Evolutionary conservation across 2,797 vertebrate genomes (phyloP).

Genomic region (Uromys caudimaculatus): DNA sequence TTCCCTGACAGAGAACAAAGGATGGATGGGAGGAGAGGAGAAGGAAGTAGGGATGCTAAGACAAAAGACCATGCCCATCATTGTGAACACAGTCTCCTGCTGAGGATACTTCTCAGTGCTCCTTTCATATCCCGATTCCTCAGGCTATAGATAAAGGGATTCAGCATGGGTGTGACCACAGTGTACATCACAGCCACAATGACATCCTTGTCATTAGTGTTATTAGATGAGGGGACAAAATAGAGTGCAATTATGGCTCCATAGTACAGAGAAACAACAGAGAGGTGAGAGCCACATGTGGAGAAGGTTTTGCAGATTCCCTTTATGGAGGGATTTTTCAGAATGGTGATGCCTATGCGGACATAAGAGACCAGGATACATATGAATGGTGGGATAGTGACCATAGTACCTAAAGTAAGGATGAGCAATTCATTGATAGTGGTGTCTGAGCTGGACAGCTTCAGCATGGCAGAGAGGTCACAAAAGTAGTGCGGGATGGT

Average conservation of each 20-base stretch:
- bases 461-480: constrained; percentile 69
- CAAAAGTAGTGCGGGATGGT: constrained; percentile 72
- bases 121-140: constrained; percentile 73
- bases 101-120: constrained; percentile 51
- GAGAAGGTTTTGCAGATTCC: constrained; percentile 80
- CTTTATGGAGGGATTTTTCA: constrained; percentile 61
- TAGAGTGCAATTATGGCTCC: constrained; percentile 67
- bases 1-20: background rate
- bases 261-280: constrained; percentile 78
- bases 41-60: background rate
- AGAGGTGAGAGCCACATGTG: constrained; percentile 79
- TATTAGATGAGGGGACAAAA: constrained; percentile 32
- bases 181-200: constrained; percentile 61
- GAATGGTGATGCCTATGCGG: constrained; percentile 59
- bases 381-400: constrained; percentile 54
- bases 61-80: background rate
- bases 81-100: background rate
- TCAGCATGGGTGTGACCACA: constrained; percentile 63
- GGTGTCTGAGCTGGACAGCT: constrained; percentile 75
- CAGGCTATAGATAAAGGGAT: constrained; percentile 77
- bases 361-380: constrained; percentile 75
- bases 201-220: constrained; percentile 30
- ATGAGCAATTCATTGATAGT: constrained; percentile 58
- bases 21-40: background rate
- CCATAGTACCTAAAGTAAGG: constrained; percentile 25